Evolutionary conservation across 2,888 invertebrate genomes (phyloP).

Genomic region (Resseliella maxima): DNA sequence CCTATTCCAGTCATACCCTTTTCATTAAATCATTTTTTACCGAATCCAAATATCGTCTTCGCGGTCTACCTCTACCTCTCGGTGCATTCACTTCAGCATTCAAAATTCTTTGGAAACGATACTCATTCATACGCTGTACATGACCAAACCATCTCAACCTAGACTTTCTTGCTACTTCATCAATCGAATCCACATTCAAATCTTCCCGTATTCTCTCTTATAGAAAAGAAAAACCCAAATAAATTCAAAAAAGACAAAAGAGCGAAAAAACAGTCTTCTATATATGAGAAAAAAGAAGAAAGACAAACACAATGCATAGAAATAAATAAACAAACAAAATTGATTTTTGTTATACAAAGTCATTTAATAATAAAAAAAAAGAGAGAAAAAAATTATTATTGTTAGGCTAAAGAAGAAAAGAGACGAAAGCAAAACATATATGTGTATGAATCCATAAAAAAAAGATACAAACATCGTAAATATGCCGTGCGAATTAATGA

Average conservation of each 20-base stretch:
- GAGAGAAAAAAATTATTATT: neutral
- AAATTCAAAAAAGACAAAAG: neutral
- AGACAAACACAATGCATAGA: neutral
- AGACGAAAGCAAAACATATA: neutral
- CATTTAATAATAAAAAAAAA: neutral
- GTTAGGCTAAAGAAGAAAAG: neutral
- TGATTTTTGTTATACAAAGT: constrained; percentile 26
- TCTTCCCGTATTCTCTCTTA: no score
- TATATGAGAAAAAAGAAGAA: neutral
- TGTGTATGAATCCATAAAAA: neutral
- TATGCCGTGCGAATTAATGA: constrained; percentile 46
- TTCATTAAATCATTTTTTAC: no score
- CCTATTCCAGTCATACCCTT: no score
- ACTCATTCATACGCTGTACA: no score
- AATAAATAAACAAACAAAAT: neutral
- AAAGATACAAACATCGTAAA: constrained; percentile 38
- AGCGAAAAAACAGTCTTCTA: neutral
- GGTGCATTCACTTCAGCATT: no score
- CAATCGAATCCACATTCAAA: no score
- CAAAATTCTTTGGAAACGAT: no score
- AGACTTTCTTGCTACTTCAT: no score
- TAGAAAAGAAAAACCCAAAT: no score
- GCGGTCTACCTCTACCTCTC: no score
- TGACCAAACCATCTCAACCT: no score
- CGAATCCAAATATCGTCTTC: no score